Evolutionary conservation across 1,140 invertebrate genomes (phyloP).

Genomic region (Trissolcus basalis): DNA sequence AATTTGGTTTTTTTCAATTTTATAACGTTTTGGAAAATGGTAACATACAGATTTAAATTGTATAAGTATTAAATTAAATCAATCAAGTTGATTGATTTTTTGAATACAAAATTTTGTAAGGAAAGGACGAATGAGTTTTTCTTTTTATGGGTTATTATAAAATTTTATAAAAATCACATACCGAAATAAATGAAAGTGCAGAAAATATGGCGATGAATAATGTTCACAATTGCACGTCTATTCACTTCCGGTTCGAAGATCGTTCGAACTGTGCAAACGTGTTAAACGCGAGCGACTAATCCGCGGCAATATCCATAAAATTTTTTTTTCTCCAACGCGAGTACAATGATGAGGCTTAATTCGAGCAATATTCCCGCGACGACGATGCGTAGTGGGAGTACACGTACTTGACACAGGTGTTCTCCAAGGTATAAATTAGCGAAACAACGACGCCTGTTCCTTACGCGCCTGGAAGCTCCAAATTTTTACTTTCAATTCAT

Average conservation of each 20-base stretch:
- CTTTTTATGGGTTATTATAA: too few relatives aligned
- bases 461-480: conserved; percentile 25
- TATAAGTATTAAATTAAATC: too few relatives aligned
- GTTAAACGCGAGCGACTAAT: conserved; percentile 16
- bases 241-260: conserved; percentile 24
- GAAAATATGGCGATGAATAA: conserved; percentile 13
- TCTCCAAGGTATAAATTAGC: conserved; percentile 63
- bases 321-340: conserved; percentile 27
- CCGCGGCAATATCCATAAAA: conserved; percentile 21
- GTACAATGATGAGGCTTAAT: conserved; percentile 42
- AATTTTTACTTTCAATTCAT: too few relatives aligned
- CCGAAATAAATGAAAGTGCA: conserved; percentile 11
- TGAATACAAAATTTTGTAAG: too few relatives aligned
- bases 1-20: too few relatives aligned
- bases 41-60: too few relatives aligned
- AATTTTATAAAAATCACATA: too few relatives aligned
- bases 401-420: conserved; percentile 68
- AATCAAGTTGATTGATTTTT: too few relatives aligned
- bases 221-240: conserved; percentile 41
- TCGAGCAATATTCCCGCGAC: conserved; percentile 47
- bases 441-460: conserved; percentile 55
- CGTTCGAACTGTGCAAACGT: conserved; percentile 5
- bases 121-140: too few relatives aligned
- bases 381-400: conserved; percentile 53
- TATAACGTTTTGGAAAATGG: too few relatives aligned